These are phyloP conservation scores for Acipenser transmontanus DNA, from an alignment of 2,797 vertebrate species.

Conservation along the genomic window DNA sequence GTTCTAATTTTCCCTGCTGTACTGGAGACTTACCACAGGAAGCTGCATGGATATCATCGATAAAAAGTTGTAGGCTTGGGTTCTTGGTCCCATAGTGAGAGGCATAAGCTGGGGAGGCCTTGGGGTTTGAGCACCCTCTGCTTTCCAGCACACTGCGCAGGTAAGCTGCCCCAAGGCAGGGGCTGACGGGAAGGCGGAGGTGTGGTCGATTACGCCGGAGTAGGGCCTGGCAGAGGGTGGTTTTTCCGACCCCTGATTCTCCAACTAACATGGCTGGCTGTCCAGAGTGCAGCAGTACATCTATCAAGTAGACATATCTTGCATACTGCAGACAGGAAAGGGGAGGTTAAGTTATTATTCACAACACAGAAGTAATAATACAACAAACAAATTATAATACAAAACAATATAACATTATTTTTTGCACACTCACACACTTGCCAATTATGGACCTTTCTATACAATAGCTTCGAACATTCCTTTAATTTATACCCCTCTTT, in stretches of 20 bases:
- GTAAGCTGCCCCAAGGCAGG: constrained; percentile 43
- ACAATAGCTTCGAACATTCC: no score
- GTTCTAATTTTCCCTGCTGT: no score
- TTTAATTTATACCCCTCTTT: no score
- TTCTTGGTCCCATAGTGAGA: constrained; percentile 21
- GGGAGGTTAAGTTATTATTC: no score
- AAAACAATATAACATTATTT: no score
- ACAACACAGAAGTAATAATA: no score
- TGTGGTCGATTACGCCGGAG: constrained; percentile 47
- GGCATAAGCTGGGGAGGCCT: constrained; percentile 12
- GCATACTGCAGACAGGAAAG: constrained; percentile 44
- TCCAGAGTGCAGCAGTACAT: constrained; percentile 54
- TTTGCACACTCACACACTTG: no score
- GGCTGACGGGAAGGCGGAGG: constrained; percentile 41
- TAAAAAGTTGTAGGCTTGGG: constrained; percentile 41
- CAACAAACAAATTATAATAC: no score
- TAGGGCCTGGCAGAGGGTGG: constrained; percentile 54
- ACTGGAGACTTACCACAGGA: constrained; percentile 40
- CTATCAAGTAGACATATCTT: constrained; percentile 53
- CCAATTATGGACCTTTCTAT: no score
- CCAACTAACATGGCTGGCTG: constrained; percentile 69
- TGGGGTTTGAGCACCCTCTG: constrained; percentile 21
- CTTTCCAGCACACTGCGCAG: constrained; percentile 49
- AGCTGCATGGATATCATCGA: constrained; percentile 47
- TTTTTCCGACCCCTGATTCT: constrained; percentile 68